These are phyloP conservation scores for Indri indri DNA, from an alignment of 2,113 vertebrate genomes.

Conservation along the genomic window DNA sequence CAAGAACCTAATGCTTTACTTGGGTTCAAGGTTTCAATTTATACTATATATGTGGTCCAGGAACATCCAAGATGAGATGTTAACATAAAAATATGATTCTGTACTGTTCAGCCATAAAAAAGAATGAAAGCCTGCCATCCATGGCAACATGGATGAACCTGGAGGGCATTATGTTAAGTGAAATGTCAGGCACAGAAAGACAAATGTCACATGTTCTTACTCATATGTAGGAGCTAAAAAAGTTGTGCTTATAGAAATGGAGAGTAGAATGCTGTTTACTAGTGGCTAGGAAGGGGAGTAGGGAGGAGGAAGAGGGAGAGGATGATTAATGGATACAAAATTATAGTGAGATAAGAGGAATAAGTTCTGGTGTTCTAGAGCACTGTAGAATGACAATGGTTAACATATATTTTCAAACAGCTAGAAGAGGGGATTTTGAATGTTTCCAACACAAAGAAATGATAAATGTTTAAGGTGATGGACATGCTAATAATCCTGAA, in stretches of 20 bases:
- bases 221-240: not conserved
- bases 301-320: not conserved
- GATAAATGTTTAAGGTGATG: not conserved
- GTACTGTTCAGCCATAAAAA: not conserved
- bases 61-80: not conserved
- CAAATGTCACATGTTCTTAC: not conserved
- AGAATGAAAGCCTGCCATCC: not conserved
- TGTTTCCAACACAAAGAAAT: not conserved
- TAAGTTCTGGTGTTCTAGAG: not conserved
- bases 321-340: not conserved
- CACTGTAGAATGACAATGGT: not conserved
- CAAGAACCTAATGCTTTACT: not conserved
- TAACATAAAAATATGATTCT: conserved; percentile 37
- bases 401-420: not conserved
- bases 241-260: not conserved
- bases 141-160: not conserved
- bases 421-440: not conserved
- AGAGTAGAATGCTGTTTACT: not conserved
- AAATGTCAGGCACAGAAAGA: not conserved
- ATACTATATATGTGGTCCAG: not conserved
- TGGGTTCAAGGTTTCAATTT: conserved; percentile 21
- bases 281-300: not conserved
- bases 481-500: not conserved
- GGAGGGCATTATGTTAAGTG: not conserved
- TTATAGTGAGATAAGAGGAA: not conserved